Evolutionary conservation across 2,113 vertebrate species (phyloP).

Genomic region (Tinamus guttatus): DNA sequence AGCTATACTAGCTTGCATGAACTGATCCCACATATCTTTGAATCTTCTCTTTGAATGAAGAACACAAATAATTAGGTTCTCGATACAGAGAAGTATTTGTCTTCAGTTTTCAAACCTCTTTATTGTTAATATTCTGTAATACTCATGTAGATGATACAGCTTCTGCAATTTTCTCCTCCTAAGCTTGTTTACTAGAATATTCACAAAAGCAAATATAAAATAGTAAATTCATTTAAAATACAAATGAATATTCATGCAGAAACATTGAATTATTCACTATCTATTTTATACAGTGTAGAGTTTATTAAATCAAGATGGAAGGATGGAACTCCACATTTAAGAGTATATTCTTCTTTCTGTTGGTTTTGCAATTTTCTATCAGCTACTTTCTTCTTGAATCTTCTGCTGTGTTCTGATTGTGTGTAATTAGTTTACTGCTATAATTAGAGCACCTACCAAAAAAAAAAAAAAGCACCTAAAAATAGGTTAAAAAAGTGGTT

Average conservation of each 20-base stretch:
- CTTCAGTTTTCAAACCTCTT: neutral
- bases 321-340: neutral
- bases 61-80: neutral
- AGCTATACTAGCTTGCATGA: neutral
- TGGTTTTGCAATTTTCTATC: neutral
- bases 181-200: neutral
- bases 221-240: neutral
- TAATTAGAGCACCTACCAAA: conserved; percentile 14
- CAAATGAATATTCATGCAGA: neutral
- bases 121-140: neutral
- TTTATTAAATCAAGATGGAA: neutral
- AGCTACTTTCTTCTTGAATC: neutral
- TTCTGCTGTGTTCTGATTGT: conserved; percentile 47
- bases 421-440: conserved; percentile 47
- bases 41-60: neutral
- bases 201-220: neutral
- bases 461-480: neutral
- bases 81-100: neutral
- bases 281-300: neutral
- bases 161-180: neutral
- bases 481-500: too few relatives aligned
- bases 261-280: neutral
- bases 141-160: neutral
- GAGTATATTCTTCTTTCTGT: neutral
- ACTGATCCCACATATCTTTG: neutral